Evolutionary conservation across 2,113 vertebrate species (phyloP).

Genomic region (Scatophagus argus): DNA sequence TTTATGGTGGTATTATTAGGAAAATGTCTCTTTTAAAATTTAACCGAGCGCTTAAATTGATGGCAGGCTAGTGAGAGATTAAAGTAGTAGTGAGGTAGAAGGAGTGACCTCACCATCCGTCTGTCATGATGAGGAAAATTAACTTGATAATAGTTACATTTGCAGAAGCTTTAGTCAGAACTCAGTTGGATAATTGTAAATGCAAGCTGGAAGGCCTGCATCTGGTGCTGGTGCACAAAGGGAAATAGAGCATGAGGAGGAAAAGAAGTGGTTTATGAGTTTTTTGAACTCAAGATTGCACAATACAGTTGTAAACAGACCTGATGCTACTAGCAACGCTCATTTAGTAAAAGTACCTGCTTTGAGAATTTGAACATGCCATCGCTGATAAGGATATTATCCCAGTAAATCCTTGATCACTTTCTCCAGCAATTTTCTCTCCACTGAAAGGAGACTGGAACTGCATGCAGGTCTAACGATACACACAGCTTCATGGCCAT

Average conservation of each 20-base stretch:
- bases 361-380: background rate
- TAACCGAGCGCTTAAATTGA: background rate
- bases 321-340: background rate
- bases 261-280: background rate
- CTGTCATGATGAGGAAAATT: background rate
- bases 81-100: background rate
- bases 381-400: background rate
- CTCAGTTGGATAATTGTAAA: constrained; percentile 7
- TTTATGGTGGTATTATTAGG: too few species aligned
- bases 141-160: background rate
- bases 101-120: background rate
- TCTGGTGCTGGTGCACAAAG: constrained; percentile 33
- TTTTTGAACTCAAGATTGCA: constrained; percentile 12
- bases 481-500: background rate
- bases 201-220: constrained; percentile 41
- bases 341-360: background rate
- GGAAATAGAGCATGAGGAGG: constrained; percentile 38
- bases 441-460: background rate
- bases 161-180: constrained; percentile 1
- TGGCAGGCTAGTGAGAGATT: background rate
- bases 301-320: background rate
- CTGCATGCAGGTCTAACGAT: background rate
- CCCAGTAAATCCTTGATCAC: background rate
- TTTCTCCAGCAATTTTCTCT: background rate
- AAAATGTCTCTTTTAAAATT: too few species aligned